Conservation (phyloP, 2,888 invertebrate species). For the Hyles lineata region DNA sequence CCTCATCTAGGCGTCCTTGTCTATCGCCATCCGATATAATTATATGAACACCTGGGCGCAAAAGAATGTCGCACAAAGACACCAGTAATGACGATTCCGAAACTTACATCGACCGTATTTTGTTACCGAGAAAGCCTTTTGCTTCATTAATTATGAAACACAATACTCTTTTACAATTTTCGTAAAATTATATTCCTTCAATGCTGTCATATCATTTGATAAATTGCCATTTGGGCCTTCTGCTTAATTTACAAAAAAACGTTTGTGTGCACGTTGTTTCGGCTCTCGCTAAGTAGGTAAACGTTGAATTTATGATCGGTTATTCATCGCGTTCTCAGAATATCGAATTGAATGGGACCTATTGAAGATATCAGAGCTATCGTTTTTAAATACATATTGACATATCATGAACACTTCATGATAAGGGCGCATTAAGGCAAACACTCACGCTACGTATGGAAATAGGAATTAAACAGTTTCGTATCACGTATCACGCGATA, state of each 20-base stretch:
- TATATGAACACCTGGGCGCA: constrained; percentile 84
- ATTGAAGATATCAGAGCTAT: constrained; percentile 37
- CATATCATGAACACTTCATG: constrained; percentile 28
- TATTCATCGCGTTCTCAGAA: constrained; percentile 38
- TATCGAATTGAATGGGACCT: constrained; percentile 38
- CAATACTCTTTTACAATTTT: constrained; percentile 80
- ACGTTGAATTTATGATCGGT: constrained; percentile 39
- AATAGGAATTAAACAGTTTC: constrained; percentile 12
- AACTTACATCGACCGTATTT: constrained; percentile 82
- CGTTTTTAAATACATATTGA: constrained; percentile 30
- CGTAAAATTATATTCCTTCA: constrained; percentile 77
- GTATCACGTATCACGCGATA: constrained; percentile 25
- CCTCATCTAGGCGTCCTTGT: constrained; percentile 60
- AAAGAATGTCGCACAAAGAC: constrained; percentile 85
- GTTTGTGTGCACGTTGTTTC: constrained; percentile 42
- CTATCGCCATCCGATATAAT: constrained; percentile 74
- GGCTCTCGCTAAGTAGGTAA: constrained; percentile 36
- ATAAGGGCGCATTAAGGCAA: constrained; percentile 27
- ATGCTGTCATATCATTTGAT: constrained; percentile 80
- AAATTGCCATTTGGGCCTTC: constrained; percentile 66
- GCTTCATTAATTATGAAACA: constrained; percentile 85
- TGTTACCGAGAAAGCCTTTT: constrained; percentile 83
- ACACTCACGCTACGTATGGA: constrained; percentile 19
- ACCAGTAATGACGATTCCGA: constrained; percentile 82
- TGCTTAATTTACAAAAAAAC: constrained; percentile 58